Evolutionary conservation across 2,888 invertebrate species (phyloP), one percentile per base, ranked within the genome.

Genomic region (Amiota minor): DNA sequence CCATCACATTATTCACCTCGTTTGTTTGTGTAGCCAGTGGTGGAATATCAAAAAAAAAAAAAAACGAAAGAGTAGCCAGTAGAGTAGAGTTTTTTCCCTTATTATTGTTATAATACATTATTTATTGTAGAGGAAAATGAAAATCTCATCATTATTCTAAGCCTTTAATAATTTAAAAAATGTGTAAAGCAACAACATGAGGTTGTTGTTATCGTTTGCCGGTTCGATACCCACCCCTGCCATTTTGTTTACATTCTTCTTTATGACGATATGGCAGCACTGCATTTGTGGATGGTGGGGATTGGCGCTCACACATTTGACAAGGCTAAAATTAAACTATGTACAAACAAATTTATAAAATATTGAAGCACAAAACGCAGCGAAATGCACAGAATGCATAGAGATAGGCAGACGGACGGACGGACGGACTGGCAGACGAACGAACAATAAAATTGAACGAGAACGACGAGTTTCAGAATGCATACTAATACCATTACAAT

Each of bases 21-120:
- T 76, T 69, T 75, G 75, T 78, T 49, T 47, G 47, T 67, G 45
- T 64, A 49, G 65, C 16, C 49, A 11, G 18, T 67, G 23, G 20
- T 67, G 18, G 35, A 35, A 35, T 35, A 35, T 35, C 0, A 35
- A 8, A 35, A 6, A 35, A 8, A 6, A 3, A 6, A 35, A 35
- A 35, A 35, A n/a, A n/a, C n/a, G n/a, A n/a, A n/a, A 35, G 23
- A 23, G 23, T 8, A 35, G 35, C 35, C 35, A 35, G 6, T 8
- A 35, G 35, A 35, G 35, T 6, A 6, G 35, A 35, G 35, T 35
- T 35, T 35, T 35, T 6, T 23, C 3, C 3, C 2, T 23, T 23
- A 3, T 23, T 23, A 23, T 23, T 35, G 6, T 35, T 4, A 35
- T 35, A 35, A 35, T 35, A 35, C 0, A 4, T 35, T 4, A 35